Base-by-base conservation (phyloP, 2,888 invertebrate genomes). In the Formica aserva region DNA sequence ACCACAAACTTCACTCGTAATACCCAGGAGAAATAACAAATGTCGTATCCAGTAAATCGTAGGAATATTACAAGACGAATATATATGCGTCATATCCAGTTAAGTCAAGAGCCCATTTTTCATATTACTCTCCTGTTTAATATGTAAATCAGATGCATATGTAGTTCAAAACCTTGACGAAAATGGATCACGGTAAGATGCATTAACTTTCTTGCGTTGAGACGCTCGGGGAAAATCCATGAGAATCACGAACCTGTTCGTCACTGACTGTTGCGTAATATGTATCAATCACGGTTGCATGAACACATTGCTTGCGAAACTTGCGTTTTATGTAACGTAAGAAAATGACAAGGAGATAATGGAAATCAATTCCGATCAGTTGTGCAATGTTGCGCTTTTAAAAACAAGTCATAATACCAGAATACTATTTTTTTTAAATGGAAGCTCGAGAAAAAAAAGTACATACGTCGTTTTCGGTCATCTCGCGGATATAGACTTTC, bases 141-240 rank as follows among this genome's bases (percentile, higher is more conserved):
- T 55, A 55, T 60, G 32, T 57, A 69, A 57, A 60, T 69, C 45
- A 45, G 11, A 69, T 69, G 38, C 29, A 69, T 69, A 32, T 69
- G 38, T 41, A 41, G 32, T 45, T 38, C 55, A 62, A 45, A 38
- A n/a, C 75, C 83, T 84, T 63, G 88, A 88, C 85, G 86, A 85
- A 86, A 89, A 89, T 89, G 88, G 78, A 89, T 89, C 85, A 83
- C 85, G 72, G 74, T 69, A 57, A 82, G 67, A 78, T 83, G 86
- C 85, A 81, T 85, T 88, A 80, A 75, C 84, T 88, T 82, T 80
- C 41, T 69, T 18, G 35, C 26, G 55, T 76, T 38, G 52, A 38
- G 26, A n/a, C 67, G 67, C 52, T 77, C 29, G 22, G 13, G 45
- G 78, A 71, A 71, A 78, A 45, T 71, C 71, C 71, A 71, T 38